Conservation (phyloP, 1,140 invertebrate genomes). For the Meloidogyne floridensis region DNA sequence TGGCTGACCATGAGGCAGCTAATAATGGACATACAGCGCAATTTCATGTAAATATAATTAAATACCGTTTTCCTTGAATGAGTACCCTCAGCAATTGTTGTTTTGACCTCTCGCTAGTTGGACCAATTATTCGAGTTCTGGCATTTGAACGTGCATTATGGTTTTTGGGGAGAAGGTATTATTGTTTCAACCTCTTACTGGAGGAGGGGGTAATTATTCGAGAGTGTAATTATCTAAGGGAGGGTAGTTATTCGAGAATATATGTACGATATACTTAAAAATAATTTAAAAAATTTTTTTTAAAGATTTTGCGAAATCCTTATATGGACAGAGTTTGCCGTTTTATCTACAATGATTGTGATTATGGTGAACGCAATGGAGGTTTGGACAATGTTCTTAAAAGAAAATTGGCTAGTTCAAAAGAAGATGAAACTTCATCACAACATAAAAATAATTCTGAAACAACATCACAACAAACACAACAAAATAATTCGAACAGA, state of each 20-base stretch:
- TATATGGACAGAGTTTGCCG: slow-evolving; percentile 29
- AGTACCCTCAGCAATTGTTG: no score
- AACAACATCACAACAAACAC: no score
- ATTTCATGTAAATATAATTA: slow-evolving; percentile 1
- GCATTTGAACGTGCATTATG: no score
- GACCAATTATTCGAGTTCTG: no score
- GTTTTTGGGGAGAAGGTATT: no score
- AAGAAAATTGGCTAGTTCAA: slow-evolving; percentile 23
- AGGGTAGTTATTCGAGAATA: no score
- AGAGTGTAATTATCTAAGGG: no score
- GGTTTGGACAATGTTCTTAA: slow-evolving; percentile 23
- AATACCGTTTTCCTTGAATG: no score
- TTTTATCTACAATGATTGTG: slow-evolving; percentile 32
- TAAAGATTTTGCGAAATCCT: slow-evolving; percentile 12
- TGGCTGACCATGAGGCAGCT: slow-evolving; percentile 26
- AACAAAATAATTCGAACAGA: neutral
- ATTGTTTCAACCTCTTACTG: no score
- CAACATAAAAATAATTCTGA: no score
- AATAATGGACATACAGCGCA: slow-evolving; percentile 23
- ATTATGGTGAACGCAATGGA: slow-evolving; percentile 20
- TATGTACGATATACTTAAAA: neutral
- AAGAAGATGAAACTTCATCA: slow-evolving; percentile 7
- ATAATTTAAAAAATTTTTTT: neutral
- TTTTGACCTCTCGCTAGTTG: no score
- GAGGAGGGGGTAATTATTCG: no score